Evolutionary conservation across 2,888 invertebrate species (phyloP), one percentile per base, ranked within the genome.

Genomic region (Nomada fucata): DNA sequence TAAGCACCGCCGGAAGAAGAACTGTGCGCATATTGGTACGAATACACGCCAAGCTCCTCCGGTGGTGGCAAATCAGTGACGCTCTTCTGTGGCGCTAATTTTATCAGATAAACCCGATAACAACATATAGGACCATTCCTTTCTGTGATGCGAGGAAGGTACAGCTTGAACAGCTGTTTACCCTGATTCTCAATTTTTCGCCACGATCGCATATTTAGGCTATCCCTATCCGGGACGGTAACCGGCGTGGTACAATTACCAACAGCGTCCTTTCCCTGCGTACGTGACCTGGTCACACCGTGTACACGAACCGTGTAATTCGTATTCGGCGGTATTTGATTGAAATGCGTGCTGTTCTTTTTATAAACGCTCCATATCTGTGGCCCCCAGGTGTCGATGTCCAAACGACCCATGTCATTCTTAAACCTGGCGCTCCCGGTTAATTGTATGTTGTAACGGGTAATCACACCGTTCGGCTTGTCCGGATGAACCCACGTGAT

Each of bases 101-200:
- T 95, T 0, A 98, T 96, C 92, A 98, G 94, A 94, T 97, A 97
- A 59, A 98, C 95, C 86, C 97, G 95, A 92, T 97, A 97, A 90
- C 98, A 98, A 93, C 98, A 98, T 88, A 98, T 97, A 0, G 96
- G 96, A 0, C 98, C 98, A 90, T 98, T 98, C 73, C 98, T 94
- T 92, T 98, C 97, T 0, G 97, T 96, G 52, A 98, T 95, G 84
- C 97, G 95, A 0, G 97, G 97, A 87, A 98, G 93, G 85, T 95
- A 95, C 87, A 98, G 94, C 90, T 97, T 97, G 87, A 97, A 96
- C 89, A 97, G 95, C 94, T 96, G 96, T 88, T 95, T 95, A 29
- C 96, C 96, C 69, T 95, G 94, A 55, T 95, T 95, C 81, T 95
- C 95, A 55, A 96, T 94, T 90, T 96, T 96, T 36, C 95, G 94